Base-by-base conservation (phyloP, 2,113 vertebrate genomes). In the Anser brachyrhynchus region DNA sequence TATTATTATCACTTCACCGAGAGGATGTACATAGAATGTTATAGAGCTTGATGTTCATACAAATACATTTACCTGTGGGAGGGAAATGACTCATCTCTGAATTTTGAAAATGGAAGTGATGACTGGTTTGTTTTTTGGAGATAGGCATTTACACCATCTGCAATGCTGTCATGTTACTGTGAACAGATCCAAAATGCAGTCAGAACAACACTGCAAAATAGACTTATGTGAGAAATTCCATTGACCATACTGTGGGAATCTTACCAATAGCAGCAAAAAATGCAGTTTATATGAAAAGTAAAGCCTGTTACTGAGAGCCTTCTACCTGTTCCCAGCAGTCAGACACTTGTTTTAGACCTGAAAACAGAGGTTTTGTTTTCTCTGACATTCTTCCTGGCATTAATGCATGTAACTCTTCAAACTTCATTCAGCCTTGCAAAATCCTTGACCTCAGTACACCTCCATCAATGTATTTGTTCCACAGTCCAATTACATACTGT, bases 91-190 rank as follows among this genome's bases (percentile, higher is more conserved):
- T 95, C 95, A 97, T 97, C 54, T 84, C 54, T 93, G 70, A 44
- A 55, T 90, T 96, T 95, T 92, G 93, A 75, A 96, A 93, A 95
- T 91, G 86, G 87, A 91, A 92, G n/a, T 78, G 90, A 92, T 96
- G 90, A 92, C 73, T 96, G 92, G 86, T 88, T 96, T 96, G 86
- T 92, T 93, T 96, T 96, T 81, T 95, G 93, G 66, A 91, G 92
- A 87, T 28, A 82, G 54, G 51, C 51, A 62, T 94, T 94, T 92
- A 69, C 77, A 94, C 95, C 95, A 96, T 89, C 92, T 97, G 95
- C 66, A 93, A 9, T 76, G 66, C 92, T 96, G 90, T 95, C 95
- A 94, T 84, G 79, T 89, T 96, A 58, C 91, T 90, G 86, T 15
- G 90, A 96, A 89, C 65, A 94, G 80, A 81, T 52, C 54, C n/a